Percentiles rank a stretch among this genome's conserved stretches.
Evolutionary conservation across 2,888 invertebrate species (phyloP).

Genomic region (Plagodis dolabraria): DNA sequence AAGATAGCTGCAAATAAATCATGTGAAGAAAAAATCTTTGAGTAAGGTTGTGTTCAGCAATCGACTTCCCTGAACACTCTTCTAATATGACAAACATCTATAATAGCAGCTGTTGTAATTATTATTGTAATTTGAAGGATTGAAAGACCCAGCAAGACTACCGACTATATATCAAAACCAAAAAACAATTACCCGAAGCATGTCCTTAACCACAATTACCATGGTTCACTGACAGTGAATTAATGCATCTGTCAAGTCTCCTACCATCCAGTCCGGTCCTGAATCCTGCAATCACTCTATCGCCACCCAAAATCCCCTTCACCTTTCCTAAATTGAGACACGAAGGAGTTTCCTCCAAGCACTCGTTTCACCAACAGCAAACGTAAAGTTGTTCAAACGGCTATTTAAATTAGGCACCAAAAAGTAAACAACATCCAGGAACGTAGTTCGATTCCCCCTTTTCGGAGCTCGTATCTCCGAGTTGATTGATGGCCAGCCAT

Average conservation of each 20-base stretch:
- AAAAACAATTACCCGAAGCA: slow-evolving; percentile 21
- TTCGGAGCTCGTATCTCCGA: slow-evolving; percentile 57
- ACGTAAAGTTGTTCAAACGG: slow-evolving; percentile 35
- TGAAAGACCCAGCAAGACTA: not conserved
- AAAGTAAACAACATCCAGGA: slow-evolving; percentile 50
- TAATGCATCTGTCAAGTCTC: slow-evolving; percentile 25
- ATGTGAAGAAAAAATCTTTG: too few species aligned
- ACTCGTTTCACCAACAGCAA: slow-evolving; percentile 7
- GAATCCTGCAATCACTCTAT: slow-evolving; percentile 2
- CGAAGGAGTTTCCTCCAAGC: slow-evolving; percentile 13
- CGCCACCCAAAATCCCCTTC: slow-evolving; percentile 13
- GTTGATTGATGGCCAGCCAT: slow-evolving; percentile 73
- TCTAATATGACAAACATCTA: too few species aligned
- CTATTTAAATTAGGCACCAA: slow-evolving; percentile 54
- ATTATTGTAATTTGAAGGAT: too few species aligned
- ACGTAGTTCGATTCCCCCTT: slow-evolving; percentile 44
- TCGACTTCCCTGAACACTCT: too few species aligned
- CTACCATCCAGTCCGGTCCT: slow-evolving; percentile 16
- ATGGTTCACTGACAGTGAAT: slow-evolving; percentile 24
- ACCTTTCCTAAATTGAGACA: slow-evolving; percentile 14
- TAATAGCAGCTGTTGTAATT: too few species aligned
- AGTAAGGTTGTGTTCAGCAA: too few species aligned
- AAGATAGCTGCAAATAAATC: too few species aligned
- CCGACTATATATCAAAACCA: not conserved
- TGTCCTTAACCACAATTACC: slow-evolving; percentile 23